A percentile compares a stretch with the other conserved stretches of the same genome.
These are phyloP conservation scores for Empis livida DNA, from an alignment of 2,888 invertebrate genomes.

Conservation along the genomic window DNA sequence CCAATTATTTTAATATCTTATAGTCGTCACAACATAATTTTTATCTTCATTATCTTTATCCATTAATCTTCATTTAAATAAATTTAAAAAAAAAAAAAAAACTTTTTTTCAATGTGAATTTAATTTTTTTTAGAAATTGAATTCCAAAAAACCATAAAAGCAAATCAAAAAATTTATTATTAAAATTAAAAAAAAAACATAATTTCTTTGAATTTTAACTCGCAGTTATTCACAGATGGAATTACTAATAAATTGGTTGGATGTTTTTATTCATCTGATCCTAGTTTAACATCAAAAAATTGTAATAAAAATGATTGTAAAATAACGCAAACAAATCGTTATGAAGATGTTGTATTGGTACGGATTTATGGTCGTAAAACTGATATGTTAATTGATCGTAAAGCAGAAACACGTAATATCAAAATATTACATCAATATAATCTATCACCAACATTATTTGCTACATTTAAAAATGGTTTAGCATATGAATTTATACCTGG, in stretches of 20 bases:
- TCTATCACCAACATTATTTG: conserved; percentile 76
- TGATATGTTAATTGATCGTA: conserved; percentile 80
- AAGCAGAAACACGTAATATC: conserved; percentile 59
- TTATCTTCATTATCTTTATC: no score
- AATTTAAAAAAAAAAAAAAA: no score
- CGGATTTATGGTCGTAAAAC: conserved; percentile 90
- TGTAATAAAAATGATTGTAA: not conserved
- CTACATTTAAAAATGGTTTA: conserved; percentile 85
- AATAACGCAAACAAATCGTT: conserved; percentile 20
- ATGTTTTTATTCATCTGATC: conserved; percentile 40
- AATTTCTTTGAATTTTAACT: not conserved
- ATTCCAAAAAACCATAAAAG: no score
- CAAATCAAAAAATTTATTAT: not conserved
- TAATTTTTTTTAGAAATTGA: not conserved
- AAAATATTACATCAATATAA: conserved; percentile 54
- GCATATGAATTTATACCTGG: conserved; percentile 83
- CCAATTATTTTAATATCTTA: no score
- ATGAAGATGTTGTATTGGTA: conserved; percentile 57
- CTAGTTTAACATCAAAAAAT: conserved; percentile 5
- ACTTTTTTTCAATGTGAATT: not conserved
- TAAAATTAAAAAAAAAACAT: not conserved
- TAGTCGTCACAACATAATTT: no score
- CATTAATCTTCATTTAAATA: no score
- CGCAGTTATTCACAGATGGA: conserved; percentile 85
- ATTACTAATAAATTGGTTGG: conserved; percentile 87